These are phyloP conservation scores for Anthophora plumipes DNA, from an alignment of 2,888 invertebrate genomes.

Conservation along the genomic window DNA sequence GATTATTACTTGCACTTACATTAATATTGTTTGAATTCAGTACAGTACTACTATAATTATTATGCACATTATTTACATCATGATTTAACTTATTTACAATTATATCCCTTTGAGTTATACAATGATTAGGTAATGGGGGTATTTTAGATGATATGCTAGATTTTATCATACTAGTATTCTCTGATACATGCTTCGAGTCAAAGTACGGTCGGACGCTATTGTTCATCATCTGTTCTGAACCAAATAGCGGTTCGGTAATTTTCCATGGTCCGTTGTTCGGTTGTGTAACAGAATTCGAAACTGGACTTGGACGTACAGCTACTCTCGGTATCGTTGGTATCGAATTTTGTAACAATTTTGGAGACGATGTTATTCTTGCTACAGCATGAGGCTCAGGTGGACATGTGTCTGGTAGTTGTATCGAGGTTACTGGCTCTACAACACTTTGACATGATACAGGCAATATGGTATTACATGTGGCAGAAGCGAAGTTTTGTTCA, in stretches of 20 bases:
- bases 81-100: conserved; percentile 76
- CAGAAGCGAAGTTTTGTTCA: conserved; percentile 68
- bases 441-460: conserved; percentile 66
- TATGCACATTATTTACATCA: conserved; percentile 77
- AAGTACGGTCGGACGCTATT: conserved; percentile 80
- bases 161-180: conserved; percentile 83
- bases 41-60: conserved; percentile 72
- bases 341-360: conserved; percentile 71
- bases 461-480: conserved; percentile 69
- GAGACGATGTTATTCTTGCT: conserved; percentile 64
- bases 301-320: conserved; percentile 81
- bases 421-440: conserved; percentile 66
- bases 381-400: conserved; percentile 57
- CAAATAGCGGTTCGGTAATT: conserved; percentile 75
- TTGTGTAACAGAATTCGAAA: conserved; percentile 71
- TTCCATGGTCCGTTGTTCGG: conserved; percentile 76
- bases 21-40: conserved; percentile 68
- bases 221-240: conserved; percentile 76
- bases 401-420: conserved; percentile 68
- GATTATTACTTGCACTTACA: conserved; percentile 62
- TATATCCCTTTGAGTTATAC: conserved; percentile 76
- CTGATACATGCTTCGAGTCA: conserved; percentile 81
- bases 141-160: conserved; percentile 81
- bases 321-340: conserved; percentile 79
- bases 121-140: conserved; percentile 78